Evolutionary conservation across 2,888 invertebrate species (phyloP), one percentile per base, ranked within the genome.

Genomic region (Serripes groenlandicus): DNA sequence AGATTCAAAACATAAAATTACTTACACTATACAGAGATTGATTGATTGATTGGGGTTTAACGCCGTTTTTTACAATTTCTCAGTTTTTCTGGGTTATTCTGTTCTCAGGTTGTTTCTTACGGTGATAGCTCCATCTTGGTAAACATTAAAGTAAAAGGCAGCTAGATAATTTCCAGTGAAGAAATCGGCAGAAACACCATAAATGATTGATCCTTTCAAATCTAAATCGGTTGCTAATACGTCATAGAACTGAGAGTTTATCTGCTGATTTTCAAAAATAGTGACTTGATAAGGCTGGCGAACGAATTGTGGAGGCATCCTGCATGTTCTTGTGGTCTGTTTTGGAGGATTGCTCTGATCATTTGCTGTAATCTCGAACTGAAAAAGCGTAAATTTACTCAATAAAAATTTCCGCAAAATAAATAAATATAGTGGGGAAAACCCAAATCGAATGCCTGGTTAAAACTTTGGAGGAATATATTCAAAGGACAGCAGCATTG

Each of bases 61-160:
- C n/a, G n/a, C n/a, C n/a, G n/a, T n/a, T n/a, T n/a, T n/a, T n/a
- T n/a, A n/a, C n/a, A n/a, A n/a, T n/a, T n/a, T n/a, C n/a, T n/a
- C n/a, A n/a, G n/a, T n/a, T n/a, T n/a, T n/a, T n/a, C n/a, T n/a
- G n/a, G n/a, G n/a, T n/a, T n/a, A n/a, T n/a, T 93, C 92, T 0
- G 81, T 81, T 34, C 83, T 78, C 58, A 91, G 81, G 66, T 80
- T 81, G 66, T 90, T 91, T 52, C 86, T 88, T 28, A 93, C 87
- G n/a, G 88, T 73, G 21, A 93, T 88, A 34, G 66, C 56, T n/a
- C 92, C 93, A 28, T 42, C 70, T 1, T 60, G 30, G 54, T 90
- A 82, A 60, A 93, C 79, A 9, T 74, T 71, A 75, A 93, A 93
- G 88, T 91, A 93, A 70, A 87, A 90, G 0, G 92, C 91, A 23